Percentiles rank a stretch among this genome's conserved stretches.
Evolutionary conservation across 2,888 invertebrate species (phyloP).

Genomic region (Drosophila setosimentum): DNA sequence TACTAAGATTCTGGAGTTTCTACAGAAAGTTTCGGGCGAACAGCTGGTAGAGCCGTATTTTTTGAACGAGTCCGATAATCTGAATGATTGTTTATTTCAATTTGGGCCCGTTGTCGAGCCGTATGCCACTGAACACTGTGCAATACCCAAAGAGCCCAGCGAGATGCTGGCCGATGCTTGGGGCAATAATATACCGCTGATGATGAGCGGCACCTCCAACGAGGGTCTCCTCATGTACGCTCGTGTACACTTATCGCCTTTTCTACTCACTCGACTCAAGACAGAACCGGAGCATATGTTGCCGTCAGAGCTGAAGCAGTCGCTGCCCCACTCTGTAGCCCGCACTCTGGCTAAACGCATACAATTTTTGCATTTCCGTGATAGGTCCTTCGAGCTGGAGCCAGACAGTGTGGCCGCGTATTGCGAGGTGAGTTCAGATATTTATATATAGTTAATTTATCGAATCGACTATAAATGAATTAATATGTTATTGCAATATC

Average conservation of each 20-base stretch:
- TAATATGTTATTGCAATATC: background rate
- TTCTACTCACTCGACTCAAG: conserved; percentile 66
- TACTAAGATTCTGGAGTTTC: conserved; percentile 55
- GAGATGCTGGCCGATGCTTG: conserved; percentile 75
- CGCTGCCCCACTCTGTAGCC: conserved; percentile 59
- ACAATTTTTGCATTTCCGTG: conserved; percentile 67
- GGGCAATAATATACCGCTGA: conserved; percentile 82
- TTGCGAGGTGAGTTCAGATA: conserved; percentile 71
- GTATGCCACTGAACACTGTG: conserved; percentile 72
- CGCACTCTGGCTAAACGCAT: conserved; percentile 57
- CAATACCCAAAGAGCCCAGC: conserved; percentile 73
- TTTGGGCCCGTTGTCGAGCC: conserved; percentile 84
- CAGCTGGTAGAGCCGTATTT: conserved; percentile 69
- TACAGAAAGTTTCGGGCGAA: conserved; percentile 62
- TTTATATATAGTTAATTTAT: too few species aligned
- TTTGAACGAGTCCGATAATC: conserved; percentile 71
- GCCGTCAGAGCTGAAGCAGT: conserved; percentile 72
- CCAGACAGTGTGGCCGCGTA: conserved; percentile 79
- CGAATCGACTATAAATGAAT: background rate
- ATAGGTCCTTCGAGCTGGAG: conserved; percentile 71
- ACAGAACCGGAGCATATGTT: conserved; percentile 75
- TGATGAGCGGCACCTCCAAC: conserved; percentile 83
- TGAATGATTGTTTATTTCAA: conserved; percentile 77
- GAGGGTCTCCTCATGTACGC: conserved; percentile 83
- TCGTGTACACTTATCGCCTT: conserved; percentile 68